A percentile compares a stretch with the other conserved stretches of the same genome.
Evolutionary conservation across 2,797 vertebrate genomes (phyloP).

Genomic region (Oceanodroma leucorhoa): DNA sequence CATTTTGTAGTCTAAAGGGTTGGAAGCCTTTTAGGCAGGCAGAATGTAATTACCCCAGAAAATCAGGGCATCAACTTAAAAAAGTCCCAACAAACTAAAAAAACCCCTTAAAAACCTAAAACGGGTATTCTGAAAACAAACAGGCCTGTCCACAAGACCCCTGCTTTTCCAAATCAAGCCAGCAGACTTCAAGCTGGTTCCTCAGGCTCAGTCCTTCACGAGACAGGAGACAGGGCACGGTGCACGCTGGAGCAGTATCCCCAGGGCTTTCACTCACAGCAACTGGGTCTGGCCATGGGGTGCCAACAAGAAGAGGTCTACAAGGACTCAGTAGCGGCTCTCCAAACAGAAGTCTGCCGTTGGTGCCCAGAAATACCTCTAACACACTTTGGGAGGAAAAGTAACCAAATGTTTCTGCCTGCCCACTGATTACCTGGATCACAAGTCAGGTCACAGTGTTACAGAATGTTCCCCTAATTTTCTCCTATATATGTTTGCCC

Average conservation of each 20-base stretch:
- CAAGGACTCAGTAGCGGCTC: not conserved
- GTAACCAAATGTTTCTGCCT: not conserved
- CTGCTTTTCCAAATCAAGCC: not conserved
- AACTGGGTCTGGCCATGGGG: not conserved
- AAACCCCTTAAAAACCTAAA: not conserved
- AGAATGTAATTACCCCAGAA: not conserved
- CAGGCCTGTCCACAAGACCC: not conserved
- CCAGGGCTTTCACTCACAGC: not conserved
- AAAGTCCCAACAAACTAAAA: not conserved
- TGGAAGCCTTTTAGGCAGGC: not conserved
- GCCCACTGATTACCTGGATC: not conserved
- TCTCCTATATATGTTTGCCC: not conserved
- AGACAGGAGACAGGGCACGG: accelerated
- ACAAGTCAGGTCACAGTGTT: not conserved
- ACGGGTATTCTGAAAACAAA: not conserved
- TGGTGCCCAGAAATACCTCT: not conserved
- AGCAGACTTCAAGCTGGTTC: not conserved
- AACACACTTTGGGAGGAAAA: not conserved
- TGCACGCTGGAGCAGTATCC: not conserved
- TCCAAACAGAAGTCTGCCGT: not conserved
- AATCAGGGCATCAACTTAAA: not conserved
- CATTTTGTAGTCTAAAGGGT: not conserved
- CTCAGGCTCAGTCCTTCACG: not conserved
- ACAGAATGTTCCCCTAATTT: not conserved
- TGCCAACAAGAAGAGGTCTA: not conserved